Base-by-base conservation (phyloP, 2,888 invertebrate genomes). In the Pandemis corylana region DNA sequence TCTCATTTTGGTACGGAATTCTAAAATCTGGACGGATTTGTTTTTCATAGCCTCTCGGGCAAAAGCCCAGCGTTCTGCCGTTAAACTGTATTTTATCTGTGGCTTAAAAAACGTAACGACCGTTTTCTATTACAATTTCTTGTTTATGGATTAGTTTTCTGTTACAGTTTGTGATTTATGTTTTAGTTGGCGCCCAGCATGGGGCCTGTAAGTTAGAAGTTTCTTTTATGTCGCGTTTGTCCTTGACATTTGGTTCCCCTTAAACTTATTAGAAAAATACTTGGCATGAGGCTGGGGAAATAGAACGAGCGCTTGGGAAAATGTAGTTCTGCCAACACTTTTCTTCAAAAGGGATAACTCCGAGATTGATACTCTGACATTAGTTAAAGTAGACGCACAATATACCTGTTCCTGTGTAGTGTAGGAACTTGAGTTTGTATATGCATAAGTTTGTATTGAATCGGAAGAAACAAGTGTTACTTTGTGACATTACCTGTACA, bases 51-150 rank as follows among this genome's bases (percentile, higher is more conserved):
- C 49, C 15, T 15, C 65, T 15, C 9, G 13, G 51, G 61, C 36
- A 12, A 28, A 61, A n/a, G 36, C 36, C 13, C 7, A 46, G 59
- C 36, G 2, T 36, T 2, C 44, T 3, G 62, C 59, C 51, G 51
- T 72, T 62, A 67, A 67, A 61, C 36, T 51, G 10, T 62, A 10
- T 67, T 72, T 62, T 72, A 67, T 67, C 72, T 72, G 67, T 72
- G 59, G 46, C 49, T 63, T 12, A 72, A 53, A 71, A 66, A 66
- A 56, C 13, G 10, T 20, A 62, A 67, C 62, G 12, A 44, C 28
- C 42, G 65, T 62, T 67, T 62, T 61, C 61, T 42, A 28, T 62
- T 7, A 68, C 64, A 42, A 64, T 64, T 61, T n/a, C 0, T 28
- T 20, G n/a, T 15, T 7, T 28, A 49, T 65, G 20, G 49, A 41